Conservation (phyloP, 2,113 vertebrate species). For the Dendropsophus ebraccatus region DNA sequence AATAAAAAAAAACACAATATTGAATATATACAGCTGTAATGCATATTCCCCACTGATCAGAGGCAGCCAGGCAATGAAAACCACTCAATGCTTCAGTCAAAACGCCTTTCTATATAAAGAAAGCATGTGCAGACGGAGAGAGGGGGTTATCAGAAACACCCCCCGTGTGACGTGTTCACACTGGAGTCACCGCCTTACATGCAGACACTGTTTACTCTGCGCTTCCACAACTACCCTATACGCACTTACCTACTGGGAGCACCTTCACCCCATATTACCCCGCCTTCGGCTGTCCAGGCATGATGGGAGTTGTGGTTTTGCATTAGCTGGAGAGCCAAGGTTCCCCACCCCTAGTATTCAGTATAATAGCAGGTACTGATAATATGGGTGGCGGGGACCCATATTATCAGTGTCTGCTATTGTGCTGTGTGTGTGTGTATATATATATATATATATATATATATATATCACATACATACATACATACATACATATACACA, state of each 20-base stretch:
- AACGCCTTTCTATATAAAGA: conserved; percentile 87
- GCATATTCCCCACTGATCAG: neutral
- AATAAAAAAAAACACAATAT: too few species aligned
- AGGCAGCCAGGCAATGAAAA: neutral
- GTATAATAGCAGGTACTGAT: too few species aligned
- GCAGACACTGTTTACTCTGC: neutral
- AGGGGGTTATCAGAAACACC: conserved; percentile 3
- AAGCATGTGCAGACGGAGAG: conserved; percentile 62
- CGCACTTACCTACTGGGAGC: neutral
- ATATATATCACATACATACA: neutral
- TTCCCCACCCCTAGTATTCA: too few species aligned
- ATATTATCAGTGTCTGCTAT: too few species aligned
- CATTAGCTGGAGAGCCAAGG: too few species aligned
- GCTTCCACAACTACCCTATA: neutral
- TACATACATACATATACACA: neutral
- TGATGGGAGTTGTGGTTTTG: too few species aligned
- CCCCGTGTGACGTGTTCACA: neutral
- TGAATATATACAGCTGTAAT: too few species aligned
- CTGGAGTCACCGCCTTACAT: neutral
- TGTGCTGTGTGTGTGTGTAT: too few species aligned
- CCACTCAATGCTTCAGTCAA: neutral
- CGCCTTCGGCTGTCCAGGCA: too few species aligned
- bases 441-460: neutral
- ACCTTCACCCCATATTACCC: too few species aligned
- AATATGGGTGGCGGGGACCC: too few species aligned